phyloP scores from a whole-genome alignment of 2,797 vertebrate genomes.

The Pempheris klunzingeri region DNA sequence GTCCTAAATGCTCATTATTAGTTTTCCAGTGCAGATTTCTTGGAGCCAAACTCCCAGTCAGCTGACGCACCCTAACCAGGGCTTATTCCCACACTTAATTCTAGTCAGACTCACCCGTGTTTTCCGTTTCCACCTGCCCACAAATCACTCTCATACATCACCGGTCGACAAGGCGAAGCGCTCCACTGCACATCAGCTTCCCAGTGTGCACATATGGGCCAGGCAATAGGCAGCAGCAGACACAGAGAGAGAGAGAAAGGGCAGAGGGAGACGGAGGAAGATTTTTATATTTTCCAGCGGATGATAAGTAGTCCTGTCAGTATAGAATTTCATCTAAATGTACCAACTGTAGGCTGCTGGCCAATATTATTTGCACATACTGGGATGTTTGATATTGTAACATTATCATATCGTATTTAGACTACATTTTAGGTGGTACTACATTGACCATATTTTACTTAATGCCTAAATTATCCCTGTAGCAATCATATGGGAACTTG shows the following conservation, averaged over 20 bases:
- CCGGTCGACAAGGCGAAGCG: slow-evolving; percentile 62
- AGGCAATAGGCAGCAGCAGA: slow-evolving; percentile 48
- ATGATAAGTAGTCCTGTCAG: slow-evolving; percentile 38
- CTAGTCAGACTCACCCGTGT: slow-evolving; percentile 37
- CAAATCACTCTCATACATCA: slow-evolving; percentile 79
- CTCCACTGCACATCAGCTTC: slow-evolving; percentile 66
- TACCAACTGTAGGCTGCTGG: not conserved
- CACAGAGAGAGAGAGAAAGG: slow-evolving; percentile 26
- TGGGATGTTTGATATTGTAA: not conserved
- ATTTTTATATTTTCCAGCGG: slow-evolving; percentile 27
- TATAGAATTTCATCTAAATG: slow-evolving; percentile 23
- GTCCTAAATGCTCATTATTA: slow-evolving; percentile 22
- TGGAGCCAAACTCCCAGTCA: slow-evolving; percentile 25
- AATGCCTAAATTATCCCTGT: not conserved
- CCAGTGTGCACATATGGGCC: slow-evolving; percentile 27
- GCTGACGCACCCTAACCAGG: slow-evolving; percentile 26
- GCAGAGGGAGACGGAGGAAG: slow-evolving; percentile 22
- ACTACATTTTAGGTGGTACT: not conserved
- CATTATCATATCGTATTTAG: not conserved
- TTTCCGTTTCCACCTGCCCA: slow-evolving; percentile 62
- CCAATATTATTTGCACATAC: slow-evolving; percentile 8
- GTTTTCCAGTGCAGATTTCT: slow-evolving; percentile 28
- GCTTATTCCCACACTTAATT: slow-evolving; percentile 65
- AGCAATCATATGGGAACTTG: not conserved
- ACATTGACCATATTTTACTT: not conserved